These are phyloP conservation scores for Dasyprocta punctata DNA, from an alignment of 2,113 vertebrate species.

Conservation along the genomic window DNA sequence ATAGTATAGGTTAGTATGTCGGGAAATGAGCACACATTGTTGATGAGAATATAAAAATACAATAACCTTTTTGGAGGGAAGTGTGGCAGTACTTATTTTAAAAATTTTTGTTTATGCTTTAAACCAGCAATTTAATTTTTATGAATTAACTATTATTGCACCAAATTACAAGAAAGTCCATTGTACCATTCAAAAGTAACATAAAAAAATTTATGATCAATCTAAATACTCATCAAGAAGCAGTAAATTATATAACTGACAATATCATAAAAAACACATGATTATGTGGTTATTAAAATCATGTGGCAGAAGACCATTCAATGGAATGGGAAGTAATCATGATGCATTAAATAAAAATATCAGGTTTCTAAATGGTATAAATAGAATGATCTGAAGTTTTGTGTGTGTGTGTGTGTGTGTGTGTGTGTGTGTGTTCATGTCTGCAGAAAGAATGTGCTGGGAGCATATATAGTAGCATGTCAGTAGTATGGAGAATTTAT, in stretches of 20 bases:
- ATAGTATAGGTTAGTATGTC: not conserved
- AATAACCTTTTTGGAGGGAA: not conserved
- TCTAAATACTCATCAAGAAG: constrained; percentile 56
- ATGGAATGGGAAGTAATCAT: constrained; percentile 48
- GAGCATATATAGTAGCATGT: not conserved
- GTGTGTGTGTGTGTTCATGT: not conserved
- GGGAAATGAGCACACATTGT: not conserved
- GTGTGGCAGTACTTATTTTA: not conserved
- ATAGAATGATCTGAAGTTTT: not conserved
- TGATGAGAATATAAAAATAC: not conserved
- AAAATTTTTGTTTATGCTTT: not conserved
- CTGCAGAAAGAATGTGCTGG: not conserved
- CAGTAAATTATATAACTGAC: constrained; percentile 4
- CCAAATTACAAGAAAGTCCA: not conserved
- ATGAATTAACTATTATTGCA: constrained; percentile 21
- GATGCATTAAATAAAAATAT: constrained; percentile 54
- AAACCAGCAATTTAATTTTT: constrained; percentile 25
- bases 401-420: not conserved
- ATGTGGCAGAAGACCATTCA: constrained; percentile 22
- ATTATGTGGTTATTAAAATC: constrained; percentile 40
- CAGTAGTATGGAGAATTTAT: not conserved
- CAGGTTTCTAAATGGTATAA: not conserved
- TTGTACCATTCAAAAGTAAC: constrained; percentile 12
- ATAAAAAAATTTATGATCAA: constrained; percentile 33
- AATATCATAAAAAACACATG: constrained; percentile 47